phyloP scores from a whole-genome alignment of 35 echinoderm and acorn worm genomes.

The Lytechinus variegatus region DNA sequence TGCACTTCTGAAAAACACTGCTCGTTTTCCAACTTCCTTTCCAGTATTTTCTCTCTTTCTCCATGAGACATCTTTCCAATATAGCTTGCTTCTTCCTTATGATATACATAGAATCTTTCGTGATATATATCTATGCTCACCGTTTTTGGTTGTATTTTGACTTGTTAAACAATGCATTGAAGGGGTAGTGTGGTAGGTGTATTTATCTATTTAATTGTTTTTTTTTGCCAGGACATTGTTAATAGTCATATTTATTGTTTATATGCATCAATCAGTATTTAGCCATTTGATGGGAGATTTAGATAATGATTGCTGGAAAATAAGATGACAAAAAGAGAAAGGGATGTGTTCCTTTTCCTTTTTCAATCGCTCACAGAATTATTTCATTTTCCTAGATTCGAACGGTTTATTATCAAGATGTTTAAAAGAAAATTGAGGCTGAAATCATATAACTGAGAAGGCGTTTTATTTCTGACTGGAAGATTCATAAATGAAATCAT shows the following conservation, averaged over 20 bases:
- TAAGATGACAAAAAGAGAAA: neutral
- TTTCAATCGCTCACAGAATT: neutral
- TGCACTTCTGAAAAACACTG: neutral
- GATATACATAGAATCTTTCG: neutral
- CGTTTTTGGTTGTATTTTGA: neutral
- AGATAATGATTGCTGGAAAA: neutral
- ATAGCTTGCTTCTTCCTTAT: neutral
- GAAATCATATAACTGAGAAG: neutral
- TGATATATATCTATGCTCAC: neutral
- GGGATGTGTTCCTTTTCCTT: neutral
- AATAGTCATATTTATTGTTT: neutral
- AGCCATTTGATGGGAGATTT: conserved; percentile 9
- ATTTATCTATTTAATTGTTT: neutral
- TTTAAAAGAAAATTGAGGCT: neutral
- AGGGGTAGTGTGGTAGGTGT: neutral
- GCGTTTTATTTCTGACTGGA: neutral
- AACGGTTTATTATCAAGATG: neutral
- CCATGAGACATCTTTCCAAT: neutral
- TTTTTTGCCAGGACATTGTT: neutral
- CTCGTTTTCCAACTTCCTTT: neutral
- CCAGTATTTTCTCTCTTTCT: neutral
- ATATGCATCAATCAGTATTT: conserved; percentile 3
- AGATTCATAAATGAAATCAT: neutral
- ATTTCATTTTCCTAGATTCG: neutral
- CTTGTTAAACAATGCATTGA: neutral